A percentile compares a stretch with the other conserved stretches of the same genome.
Evolutionary conservation across 2,797 vertebrate species (phyloP).

Genomic region (Rhinatrema bivittatum): DNA sequence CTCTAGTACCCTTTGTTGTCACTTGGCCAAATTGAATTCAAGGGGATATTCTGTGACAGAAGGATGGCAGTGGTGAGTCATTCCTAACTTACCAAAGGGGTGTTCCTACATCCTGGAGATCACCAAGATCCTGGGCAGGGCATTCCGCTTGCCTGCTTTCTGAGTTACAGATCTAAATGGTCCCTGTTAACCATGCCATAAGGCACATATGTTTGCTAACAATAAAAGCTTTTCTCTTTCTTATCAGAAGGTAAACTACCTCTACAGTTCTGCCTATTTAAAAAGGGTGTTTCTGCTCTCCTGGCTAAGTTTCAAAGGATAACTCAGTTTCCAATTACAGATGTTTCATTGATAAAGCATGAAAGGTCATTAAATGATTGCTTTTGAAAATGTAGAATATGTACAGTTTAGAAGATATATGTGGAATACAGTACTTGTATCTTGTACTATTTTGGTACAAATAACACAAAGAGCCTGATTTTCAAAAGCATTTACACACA

Average conservation of each 20-base stretch:
- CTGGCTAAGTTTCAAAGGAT: conserved; percentile 5
- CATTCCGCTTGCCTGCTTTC: conserved; percentile 4
- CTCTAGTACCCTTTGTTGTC: conserved; percentile 6
- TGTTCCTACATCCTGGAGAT: conserved; percentile 24
- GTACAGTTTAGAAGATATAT: too few species aligned
- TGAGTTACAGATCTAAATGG: too few species aligned
- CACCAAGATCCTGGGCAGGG: conserved; percentile 24
- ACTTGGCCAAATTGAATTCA: neutral
- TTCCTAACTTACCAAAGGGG: conserved; percentile 31
- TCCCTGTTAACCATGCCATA: neutral
- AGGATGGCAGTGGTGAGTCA: conserved; percentile 41
- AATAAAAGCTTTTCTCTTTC: conserved; percentile 26
- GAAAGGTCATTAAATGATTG: too few species aligned
- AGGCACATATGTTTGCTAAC: neutral
- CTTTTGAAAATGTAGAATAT: too few species aligned
- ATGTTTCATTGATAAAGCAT: conserved; percentile 14
- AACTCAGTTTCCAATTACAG: conserved; percentile 6
- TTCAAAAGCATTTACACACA: too few species aligned
- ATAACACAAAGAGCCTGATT: too few species aligned
- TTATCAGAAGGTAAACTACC: conserved; percentile 37
- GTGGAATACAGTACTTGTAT: too few species aligned
- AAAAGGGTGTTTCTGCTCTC: conserved; percentile 28
- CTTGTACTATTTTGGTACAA: too few species aligned
- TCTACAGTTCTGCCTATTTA: conserved; percentile 19
- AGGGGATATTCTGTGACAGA: conserved; percentile 15